Evolutionary conservation across 1,140 invertebrate species (phyloP).

Genomic region (Cotesia chilonis): DNA sequence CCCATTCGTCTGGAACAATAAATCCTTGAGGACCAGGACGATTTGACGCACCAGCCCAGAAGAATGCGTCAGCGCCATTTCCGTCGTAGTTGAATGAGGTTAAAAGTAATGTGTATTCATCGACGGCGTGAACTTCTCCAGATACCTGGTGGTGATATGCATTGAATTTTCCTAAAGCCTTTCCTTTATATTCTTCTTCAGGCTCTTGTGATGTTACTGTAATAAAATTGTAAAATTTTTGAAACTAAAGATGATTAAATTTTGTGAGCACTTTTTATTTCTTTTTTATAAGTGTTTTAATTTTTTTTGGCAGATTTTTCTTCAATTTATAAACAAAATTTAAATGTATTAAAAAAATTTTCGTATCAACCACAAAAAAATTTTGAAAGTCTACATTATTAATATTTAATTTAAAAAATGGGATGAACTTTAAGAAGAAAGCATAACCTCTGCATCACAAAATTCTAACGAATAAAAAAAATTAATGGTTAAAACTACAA

Average conservation of each 20-base stretch:
- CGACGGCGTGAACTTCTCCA: slow-evolving; percentile 89
- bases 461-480: no score
- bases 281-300: no score
- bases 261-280: no score
- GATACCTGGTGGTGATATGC: slow-evolving; percentile 91
- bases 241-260: neutral
- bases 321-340: no score
- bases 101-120: slow-evolving; percentile 84
- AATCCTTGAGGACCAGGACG: slow-evolving; percentile 89
- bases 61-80: slow-evolving; percentile 89
- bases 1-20: slow-evolving; percentile 87
- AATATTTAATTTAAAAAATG: no score
- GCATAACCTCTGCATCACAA: no score
- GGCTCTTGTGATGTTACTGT: slow-evolving; percentile 60
- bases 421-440: no score
- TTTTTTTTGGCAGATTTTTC: no score
- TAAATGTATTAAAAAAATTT: no score
- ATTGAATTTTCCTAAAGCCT: slow-evolving; percentile 85
- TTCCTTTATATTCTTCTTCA: slow-evolving; percentile 79
- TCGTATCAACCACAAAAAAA: no score
- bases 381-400: no score
- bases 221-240: neutral
- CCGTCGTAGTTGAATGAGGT: slow-evolving; percentile 91
- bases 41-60: slow-evolving; percentile 89
- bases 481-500: no score